phyloP scores from a whole-genome alignment of 1,140 invertebrate genomes.

The Cydia strobilella region DNA sequence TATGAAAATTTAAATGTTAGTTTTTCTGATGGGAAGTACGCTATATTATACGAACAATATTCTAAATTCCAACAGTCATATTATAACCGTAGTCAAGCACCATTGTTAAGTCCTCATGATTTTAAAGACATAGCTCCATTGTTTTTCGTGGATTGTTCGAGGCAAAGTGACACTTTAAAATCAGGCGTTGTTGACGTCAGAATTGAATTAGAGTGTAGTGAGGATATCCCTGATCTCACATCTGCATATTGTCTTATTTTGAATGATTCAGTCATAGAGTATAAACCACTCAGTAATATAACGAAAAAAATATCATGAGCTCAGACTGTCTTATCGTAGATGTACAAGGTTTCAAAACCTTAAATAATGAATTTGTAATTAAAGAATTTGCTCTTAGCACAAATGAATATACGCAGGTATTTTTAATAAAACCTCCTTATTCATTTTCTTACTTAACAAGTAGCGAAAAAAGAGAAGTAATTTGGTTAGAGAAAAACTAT shows the following conservation, averaged over 20 bases:
- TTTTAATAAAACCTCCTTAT: slow-evolving; percentile 35
- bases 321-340: not conserved
- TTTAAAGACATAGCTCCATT: slow-evolving; percentile 35
- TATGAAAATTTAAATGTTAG: slow-evolving; percentile 33
- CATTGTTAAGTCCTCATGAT: slow-evolving; percentile 22
- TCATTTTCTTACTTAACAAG: slow-evolving; percentile 3
- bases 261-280: slow-evolving; percentile 43
- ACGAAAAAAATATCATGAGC: no score
- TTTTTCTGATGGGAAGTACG: slow-evolving; percentile 36
- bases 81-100: slow-evolving; percentile 22
- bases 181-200: slow-evolving; percentile 40
- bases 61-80: slow-evolving; percentile 39
- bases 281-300: slow-evolving; percentile 40
- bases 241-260: slow-evolving; percentile 45
- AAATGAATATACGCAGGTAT: slow-evolving; percentile 14
- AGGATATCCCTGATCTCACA: slow-evolving; percentile 42
- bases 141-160: slow-evolving; percentile 36
- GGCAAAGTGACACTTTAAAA: slow-evolving; percentile 40
- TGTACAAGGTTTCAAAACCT: not conserved
- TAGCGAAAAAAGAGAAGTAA: slow-evolving; percentile 29
- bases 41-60: slow-evolving; percentile 39
- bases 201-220: slow-evolving; percentile 38
- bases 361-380: slow-evolving; percentile 1
- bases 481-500: slow-evolving; percentile 30
- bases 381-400: slow-evolving; percentile 18